Percentiles rank a stretch among this genome's conserved stretches.
Conservation (phyloP, 2,113 vertebrate genomes). For the Martes martes region DNA sequence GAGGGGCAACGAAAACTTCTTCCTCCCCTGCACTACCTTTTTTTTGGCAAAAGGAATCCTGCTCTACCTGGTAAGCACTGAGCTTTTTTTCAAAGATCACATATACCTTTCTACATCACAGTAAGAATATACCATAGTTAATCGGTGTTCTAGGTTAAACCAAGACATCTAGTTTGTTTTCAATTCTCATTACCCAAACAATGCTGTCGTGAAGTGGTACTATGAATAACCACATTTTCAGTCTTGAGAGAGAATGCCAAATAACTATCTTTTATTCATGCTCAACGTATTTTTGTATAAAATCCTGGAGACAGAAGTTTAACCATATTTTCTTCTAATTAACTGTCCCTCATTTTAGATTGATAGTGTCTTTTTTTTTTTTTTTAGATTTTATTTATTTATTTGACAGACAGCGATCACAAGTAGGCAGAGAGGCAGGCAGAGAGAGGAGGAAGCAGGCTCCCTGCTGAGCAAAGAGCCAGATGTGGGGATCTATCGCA, state of each 20-base stretch:
- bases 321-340: background rate
- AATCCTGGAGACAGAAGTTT: background rate
- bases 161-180: background rate
- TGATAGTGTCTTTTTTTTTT: background rate
- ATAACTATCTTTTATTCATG: background rate
- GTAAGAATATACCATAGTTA: background rate
- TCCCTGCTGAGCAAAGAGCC: too few relatives aligned
- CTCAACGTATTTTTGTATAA: background rate
- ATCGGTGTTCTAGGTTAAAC: background rate
- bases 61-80: background rate
- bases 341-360: background rate
- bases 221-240: background rate
- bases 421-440: too few relatives aligned
- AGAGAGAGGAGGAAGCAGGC: too few relatives aligned
- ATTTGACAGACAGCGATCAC: too few relatives aligned
- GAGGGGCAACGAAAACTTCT: background rate
- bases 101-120: background rate
- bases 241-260: background rate
- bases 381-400: too few relatives aligned
- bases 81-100: background rate
- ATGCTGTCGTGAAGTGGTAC: background rate
- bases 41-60: background rate
- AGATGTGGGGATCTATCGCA: too few relatives aligned
- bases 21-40: background rate
- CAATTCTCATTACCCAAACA: background rate